phyloP scores from a whole-genome alignment of 2,113 vertebrate species.

The Oryzias javanicus region DNA sequence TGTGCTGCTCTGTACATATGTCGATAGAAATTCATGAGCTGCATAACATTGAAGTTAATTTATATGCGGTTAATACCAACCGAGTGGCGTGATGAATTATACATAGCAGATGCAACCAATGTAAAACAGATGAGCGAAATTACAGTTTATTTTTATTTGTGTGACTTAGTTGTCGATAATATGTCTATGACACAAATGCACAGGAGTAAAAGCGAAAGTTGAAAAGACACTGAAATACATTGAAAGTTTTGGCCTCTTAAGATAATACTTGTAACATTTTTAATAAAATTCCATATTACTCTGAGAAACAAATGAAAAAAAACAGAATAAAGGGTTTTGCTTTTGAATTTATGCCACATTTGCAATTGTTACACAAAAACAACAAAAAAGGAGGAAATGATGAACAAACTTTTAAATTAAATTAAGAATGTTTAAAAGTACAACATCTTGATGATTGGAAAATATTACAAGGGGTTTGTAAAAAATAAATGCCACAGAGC shows the following conservation, averaged over 20 bases:
- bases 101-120: conserved; percentile 61
- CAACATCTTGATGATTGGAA: too few relatives aligned
- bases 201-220: conserved; percentile 10
- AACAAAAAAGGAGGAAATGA: too few relatives aligned
- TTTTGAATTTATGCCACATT: too few relatives aligned
- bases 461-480: too few relatives aligned
- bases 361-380: too few relatives aligned
- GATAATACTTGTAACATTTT: not conserved
- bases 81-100: conserved; percentile 69
- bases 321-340: not conserved
- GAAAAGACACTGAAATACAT: too few relatives aligned
- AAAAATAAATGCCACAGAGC: too few relatives aligned
- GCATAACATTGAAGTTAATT: conserved; percentile 65
- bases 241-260: too few relatives aligned
- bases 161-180: conserved; percentile 27
- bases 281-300: too few relatives aligned
- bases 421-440: too few relatives aligned
- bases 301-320: not conserved
- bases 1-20: conserved; percentile 43
- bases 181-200: conserved; percentile 11
- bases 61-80: conserved; percentile 67
- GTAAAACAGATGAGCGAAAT: conserved; percentile 66
- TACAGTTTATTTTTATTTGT: conserved; percentile 46
- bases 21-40: conserved; percentile 63
- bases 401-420: too few relatives aligned